A percentile compares a stretch with the other conserved stretches of the same genome.
phyloP scores from a whole-genome alignment of 2,888 invertebrate genomes.

The Eumerus sabulonum region DNA sequence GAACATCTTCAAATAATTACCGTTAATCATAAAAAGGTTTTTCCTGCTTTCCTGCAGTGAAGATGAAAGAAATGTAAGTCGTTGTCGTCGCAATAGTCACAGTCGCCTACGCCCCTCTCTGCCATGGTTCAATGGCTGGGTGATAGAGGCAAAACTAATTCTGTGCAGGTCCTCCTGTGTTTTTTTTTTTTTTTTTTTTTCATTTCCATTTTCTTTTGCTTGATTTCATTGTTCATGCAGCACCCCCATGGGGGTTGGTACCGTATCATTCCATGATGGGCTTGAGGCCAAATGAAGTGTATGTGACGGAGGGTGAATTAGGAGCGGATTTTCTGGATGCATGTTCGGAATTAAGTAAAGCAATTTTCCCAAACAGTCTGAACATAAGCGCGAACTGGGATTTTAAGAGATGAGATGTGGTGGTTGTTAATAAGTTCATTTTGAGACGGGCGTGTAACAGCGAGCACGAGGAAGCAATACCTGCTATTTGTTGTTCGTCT shows the following conservation, averaged over 20 bases:
- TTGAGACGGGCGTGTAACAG: slow-evolving; percentile 23
- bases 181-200: slow-evolving; percentile 12
- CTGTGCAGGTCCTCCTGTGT: not conserved
- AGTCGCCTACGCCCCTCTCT: too few relatives aligned
- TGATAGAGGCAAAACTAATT: slow-evolving; percentile 23
- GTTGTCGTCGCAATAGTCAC: not conserved
- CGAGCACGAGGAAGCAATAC: slow-evolving; percentile 20
- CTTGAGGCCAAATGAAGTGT: slow-evolving; percentile 10
- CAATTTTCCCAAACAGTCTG: slow-evolving; percentile 21
- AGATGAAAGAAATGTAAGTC: slow-evolving; percentile 25
- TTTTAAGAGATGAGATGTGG: not conserved
- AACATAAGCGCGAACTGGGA: not conserved
- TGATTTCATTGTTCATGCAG: slow-evolving; percentile 33
- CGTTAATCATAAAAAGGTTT: slow-evolving; percentile 66
- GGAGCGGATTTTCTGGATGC: slow-evolving; percentile 28
- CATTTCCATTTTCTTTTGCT: slow-evolving; percentile 1
- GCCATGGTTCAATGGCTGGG: too few relatives aligned
- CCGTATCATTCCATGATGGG: slow-evolving; percentile 10
- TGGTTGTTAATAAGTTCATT: slow-evolving; percentile 26
- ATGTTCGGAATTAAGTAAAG: slow-evolving; percentile 28
- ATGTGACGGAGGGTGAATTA: slow-evolving; percentile 9
- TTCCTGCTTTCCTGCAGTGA: slow-evolving; percentile 26
- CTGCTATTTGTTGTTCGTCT: slow-evolving; percentile 24
- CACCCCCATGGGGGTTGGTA: not conserved
- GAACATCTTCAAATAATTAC: slow-evolving; percentile 66